Percentiles rank a stretch among this genome's conserved stretches.
phyloP scores from a whole-genome alignment of 2,797 vertebrate species.

The Rachycentron canadum region DNA sequence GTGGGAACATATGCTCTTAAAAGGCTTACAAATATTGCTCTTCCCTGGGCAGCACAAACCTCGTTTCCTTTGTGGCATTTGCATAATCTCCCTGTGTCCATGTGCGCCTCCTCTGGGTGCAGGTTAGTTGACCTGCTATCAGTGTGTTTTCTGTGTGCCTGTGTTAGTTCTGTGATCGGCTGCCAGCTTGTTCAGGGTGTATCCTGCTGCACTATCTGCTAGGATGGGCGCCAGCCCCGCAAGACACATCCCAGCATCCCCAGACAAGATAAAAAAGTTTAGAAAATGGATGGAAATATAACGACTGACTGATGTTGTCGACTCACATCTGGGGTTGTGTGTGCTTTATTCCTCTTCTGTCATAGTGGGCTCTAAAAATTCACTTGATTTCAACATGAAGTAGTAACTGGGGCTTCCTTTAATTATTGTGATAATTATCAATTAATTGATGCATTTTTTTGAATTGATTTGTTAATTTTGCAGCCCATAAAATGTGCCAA shows the following conservation, averaged over 20 bases:
- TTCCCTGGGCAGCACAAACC: not conserved
- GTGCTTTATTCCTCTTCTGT: not conserved
- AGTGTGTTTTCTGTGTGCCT: not conserved
- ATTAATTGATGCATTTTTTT: no score
- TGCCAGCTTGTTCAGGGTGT: not conserved
- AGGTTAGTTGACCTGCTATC: not conserved
- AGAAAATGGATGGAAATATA: not conserved
- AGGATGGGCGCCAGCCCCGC: not conserved
- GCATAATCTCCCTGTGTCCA: not conserved
- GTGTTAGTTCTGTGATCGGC: not conserved
- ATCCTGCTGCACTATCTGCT: not conserved
- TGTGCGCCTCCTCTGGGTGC: not conserved
- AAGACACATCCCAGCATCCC: not conserved
- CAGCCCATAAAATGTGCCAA: no score
- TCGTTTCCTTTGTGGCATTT: not conserved
- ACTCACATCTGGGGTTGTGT: not conserved
- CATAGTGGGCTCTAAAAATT: not conserved
- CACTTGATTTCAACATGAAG: not conserved
- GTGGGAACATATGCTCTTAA: constrained; percentile 20
- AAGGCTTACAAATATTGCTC: constrained; percentile 15
- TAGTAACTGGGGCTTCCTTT: not conserved
- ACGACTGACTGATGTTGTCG: not conserved
- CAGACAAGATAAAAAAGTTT: not conserved
- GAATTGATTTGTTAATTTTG: no score
- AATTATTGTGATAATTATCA: no score